Conservation (phyloP, 2,797 vertebrate species). For the Peromyscus attwateri region DNA sequence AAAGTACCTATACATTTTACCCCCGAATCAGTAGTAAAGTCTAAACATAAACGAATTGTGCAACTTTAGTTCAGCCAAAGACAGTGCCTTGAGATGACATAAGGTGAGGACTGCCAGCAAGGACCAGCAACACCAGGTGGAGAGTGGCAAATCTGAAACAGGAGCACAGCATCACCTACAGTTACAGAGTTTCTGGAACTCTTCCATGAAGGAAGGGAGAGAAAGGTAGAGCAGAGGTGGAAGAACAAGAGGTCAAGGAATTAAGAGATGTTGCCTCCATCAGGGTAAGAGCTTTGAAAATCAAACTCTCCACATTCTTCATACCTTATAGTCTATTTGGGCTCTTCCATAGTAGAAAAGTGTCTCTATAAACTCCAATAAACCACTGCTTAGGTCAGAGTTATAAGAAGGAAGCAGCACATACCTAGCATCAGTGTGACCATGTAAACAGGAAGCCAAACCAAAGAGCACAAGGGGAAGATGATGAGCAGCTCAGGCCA, state of each 20-base stretch:
- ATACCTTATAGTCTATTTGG: background rate
- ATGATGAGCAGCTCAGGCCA: background rate
- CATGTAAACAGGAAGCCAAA: background rate
- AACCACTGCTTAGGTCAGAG: background rate
- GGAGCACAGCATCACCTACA: background rate
- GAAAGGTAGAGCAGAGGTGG: background rate
- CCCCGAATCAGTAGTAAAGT: background rate
- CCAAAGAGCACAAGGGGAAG: background rate
- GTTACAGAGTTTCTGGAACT: background rate
- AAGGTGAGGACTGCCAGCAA: background rate
- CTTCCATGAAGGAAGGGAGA: background rate
- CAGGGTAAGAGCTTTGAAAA: slow-evolving; percentile 11
- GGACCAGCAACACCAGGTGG: background rate
- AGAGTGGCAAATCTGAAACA: background rate
- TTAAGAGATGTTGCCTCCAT: background rate
- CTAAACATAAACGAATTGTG: background rate
- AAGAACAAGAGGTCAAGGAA: background rate
- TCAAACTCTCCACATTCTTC: slow-evolving; percentile 19
- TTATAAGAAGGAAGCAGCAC: slow-evolving; percentile 28
- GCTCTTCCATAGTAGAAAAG: background rate
- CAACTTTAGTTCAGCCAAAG: slow-evolving; percentile 21
- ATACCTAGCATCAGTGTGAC: background rate
- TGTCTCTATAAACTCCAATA: background rate
- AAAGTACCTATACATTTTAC: background rate
- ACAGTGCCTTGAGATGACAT: background rate